A percentile compares a stretch with the other conserved stretches of the same genome.
These are phyloP conservation scores for Eleginops maclovinus DNA, from an alignment of 2,113 vertebrate genomes.

Conservation along the genomic window DNA sequence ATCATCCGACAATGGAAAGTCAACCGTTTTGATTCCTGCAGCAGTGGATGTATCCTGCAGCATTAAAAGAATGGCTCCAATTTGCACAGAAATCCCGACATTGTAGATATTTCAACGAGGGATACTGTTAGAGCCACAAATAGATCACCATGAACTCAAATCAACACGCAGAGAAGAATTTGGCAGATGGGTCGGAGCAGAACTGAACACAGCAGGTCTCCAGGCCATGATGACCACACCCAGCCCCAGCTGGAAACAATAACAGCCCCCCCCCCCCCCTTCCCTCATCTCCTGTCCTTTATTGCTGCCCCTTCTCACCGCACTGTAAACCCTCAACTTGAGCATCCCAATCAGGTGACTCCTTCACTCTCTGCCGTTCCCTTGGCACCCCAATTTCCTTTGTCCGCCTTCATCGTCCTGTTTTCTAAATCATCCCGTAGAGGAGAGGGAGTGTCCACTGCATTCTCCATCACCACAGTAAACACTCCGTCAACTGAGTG, in stretches of 20 bases:
- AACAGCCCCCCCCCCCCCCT: slow-evolving; percentile 61
- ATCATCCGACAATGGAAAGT: slow-evolving; percentile 5
- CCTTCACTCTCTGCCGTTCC: slow-evolving; percentile 10
- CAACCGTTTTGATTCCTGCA: neutral
- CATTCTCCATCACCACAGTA: slow-evolving; percentile 72
- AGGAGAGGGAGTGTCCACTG: slow-evolving; percentile 65
- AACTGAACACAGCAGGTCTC: slow-evolving; percentile 73
- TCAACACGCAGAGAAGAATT: slow-evolving; percentile 57
- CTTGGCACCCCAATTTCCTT: slow-evolving; percentile 21
- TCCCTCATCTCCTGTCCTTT: slow-evolving; percentile 39
- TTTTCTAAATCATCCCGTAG: slow-evolving; percentile 47
- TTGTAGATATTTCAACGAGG: slow-evolving; percentile 12
- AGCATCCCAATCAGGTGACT: slow-evolving; percentile 10
- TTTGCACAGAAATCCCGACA: slow-evolving; percentile 1
- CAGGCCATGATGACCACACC: slow-evolving; percentile 77
- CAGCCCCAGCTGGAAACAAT: slow-evolving; percentile 81
- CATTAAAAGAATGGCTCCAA: neutral
- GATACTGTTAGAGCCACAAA: slow-evolving; percentile 6
- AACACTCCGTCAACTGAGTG: slow-evolving; percentile 65
- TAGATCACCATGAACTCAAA: slow-evolving; percentile 28
- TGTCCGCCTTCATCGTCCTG: slow-evolving; percentile 27
- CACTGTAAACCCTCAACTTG: slow-evolving; percentile 1
- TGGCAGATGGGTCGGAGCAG: slow-evolving; percentile 69
- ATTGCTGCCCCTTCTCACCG: slow-evolving; percentile 2
- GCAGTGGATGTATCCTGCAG: slow-evolving; percentile 16